Percentiles rank a stretch among this genome's conserved stretches.
phyloP scores from a whole-genome alignment of 1,140 invertebrate species.

The Leptinotarsa lineolata region DNA sequence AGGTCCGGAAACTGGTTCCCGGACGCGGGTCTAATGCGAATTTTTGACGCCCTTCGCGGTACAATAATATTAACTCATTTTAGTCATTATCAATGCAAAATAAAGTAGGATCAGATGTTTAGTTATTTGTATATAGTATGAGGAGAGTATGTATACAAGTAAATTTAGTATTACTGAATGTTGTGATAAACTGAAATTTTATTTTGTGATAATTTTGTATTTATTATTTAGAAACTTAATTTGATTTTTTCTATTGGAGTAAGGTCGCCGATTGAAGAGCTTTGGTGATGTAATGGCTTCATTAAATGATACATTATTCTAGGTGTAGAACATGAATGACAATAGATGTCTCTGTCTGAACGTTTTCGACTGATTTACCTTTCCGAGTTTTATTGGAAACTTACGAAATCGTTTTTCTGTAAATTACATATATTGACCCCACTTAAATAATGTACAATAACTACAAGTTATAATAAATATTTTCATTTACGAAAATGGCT shows the following conservation, averaged over 20 bases:
- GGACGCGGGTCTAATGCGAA: neutral
- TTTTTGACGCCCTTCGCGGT: neutral
- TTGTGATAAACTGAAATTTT: conserved; percentile 29
- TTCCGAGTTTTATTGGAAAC: too few species aligned
- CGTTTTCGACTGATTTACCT: too few species aligned
- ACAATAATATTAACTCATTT: conserved; percentile 12
- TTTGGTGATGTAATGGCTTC: too few species aligned
- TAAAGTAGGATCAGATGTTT: conserved; percentile 24
- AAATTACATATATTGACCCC: neutral
- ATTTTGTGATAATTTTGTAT: conserved; percentile 36
- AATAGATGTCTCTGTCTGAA: too few species aligned
- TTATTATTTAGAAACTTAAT: conserved; percentile 20
- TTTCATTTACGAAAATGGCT: neutral
- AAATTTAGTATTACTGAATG: conserved; percentile 26
- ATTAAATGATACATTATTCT: too few species aligned
- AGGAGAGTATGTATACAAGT: conserved; percentile 15
- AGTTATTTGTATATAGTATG: conserved; percentile 22
- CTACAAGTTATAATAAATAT: conserved; percentile 3
- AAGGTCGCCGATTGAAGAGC: neutral
- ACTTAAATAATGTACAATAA: neutral
- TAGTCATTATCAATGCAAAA: conserved; percentile 36
- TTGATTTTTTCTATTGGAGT: conserved; percentile 4
- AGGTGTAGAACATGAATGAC: too few species aligned
- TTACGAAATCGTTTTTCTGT: too few species aligned
- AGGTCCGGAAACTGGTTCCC: conserved; percentile 5